A percentile compares a stretch with the other conserved stretches of the same genome.
These are phyloP conservation scores for Drosophila ambigua DNA, from an alignment of 1,140 invertebrate species.

Conservation along the genomic window DNA sequence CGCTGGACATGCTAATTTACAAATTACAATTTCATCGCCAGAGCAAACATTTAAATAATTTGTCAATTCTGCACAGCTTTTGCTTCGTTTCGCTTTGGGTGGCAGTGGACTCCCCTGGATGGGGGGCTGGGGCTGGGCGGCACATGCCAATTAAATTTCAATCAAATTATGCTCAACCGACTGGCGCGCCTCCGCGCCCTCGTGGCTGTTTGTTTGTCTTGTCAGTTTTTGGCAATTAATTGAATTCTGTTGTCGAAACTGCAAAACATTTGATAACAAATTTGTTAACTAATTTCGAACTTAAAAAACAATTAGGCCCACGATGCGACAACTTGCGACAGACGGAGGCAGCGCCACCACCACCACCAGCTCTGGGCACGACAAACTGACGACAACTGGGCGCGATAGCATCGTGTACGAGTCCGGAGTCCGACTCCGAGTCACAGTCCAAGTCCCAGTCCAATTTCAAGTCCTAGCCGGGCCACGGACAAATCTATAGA, in stretches of 20 bases:
- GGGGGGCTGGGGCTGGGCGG: constrained; percentile 22
- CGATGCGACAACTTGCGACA: constrained; percentile 69
- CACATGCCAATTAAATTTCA: constrained; percentile 76
- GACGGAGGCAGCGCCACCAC: constrained; percentile 9
- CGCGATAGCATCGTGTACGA: constrained; percentile 36
- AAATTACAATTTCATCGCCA: constrained; percentile 52
- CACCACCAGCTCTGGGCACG: neutral
- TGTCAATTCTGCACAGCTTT: constrained; percentile 65
- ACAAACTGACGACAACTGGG: constrained; percentile 32
- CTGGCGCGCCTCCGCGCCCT: constrained; percentile 10
- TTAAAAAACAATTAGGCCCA: constrained; percentile 82
- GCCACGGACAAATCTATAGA: constrained; percentile 65
- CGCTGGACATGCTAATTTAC: constrained; percentile 44
- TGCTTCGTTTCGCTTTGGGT: constrained; percentile 10
- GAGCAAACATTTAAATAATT: constrained; percentile 67
- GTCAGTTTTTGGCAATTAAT: constrained; percentile 82
- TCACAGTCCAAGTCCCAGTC: constrained; percentile 11
- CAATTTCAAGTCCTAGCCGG: constrained; percentile 22
- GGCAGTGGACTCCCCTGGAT: neutral
- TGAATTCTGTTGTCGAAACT: constrained; percentile 82
- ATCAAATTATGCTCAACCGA: constrained; percentile 69
- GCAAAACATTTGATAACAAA: constrained; percentile 83
- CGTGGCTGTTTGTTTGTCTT: constrained; percentile 39
- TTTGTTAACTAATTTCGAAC: constrained; percentile 83
- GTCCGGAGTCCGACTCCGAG: neutral